These are phyloP conservation scores for Caenorhabditis sp. DNA, from an alignment of 2,888 invertebrate species.

Conservation along the genomic window DNA sequence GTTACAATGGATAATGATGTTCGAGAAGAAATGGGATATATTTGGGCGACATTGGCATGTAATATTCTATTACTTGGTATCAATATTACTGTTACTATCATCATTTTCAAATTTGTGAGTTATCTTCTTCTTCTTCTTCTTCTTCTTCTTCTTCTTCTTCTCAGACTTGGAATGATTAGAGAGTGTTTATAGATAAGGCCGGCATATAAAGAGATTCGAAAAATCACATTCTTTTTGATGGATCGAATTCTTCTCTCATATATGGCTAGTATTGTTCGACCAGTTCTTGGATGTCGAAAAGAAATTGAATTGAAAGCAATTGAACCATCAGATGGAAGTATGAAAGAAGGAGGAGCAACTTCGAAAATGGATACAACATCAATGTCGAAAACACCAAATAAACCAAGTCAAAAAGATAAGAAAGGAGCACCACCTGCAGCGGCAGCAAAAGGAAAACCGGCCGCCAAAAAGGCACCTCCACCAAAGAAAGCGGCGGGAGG, in stretches of 20 bases:
- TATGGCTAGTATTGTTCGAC: constrained; percentile 14
- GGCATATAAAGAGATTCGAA: constrained; percentile 14
- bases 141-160: too few relatives aligned
- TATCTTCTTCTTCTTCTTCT: too few relatives aligned
- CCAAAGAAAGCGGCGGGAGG: background rate
- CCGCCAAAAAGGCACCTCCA: too few relatives aligned
- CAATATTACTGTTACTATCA: constrained; percentile 16
- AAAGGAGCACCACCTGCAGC: background rate
- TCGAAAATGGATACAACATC: constrained; percentile 5
- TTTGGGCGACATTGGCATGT: background rate
- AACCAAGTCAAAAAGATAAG: background rate
- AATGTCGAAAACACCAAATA: background rate
- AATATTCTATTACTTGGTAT: constrained; percentile 18
- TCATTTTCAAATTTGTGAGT: constrained; percentile 15
- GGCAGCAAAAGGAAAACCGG: constrained; percentile 1
- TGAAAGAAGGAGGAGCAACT: background rate
- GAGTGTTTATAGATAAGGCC: constrained; percentile 13
- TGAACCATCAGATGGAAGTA: background rate
- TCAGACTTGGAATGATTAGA: background rate
- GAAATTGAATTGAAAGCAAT: constrained; percentile 11
- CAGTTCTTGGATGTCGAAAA: background rate
- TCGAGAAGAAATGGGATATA: background rate
- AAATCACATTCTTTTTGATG: constrained; percentile 24
- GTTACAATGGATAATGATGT: background rate
- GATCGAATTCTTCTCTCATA: constrained; percentile 21